Evolutionary conservation across 2,797 vertebrate genomes (phyloP).

Genomic region (Anisognathus igniventris): DNA sequence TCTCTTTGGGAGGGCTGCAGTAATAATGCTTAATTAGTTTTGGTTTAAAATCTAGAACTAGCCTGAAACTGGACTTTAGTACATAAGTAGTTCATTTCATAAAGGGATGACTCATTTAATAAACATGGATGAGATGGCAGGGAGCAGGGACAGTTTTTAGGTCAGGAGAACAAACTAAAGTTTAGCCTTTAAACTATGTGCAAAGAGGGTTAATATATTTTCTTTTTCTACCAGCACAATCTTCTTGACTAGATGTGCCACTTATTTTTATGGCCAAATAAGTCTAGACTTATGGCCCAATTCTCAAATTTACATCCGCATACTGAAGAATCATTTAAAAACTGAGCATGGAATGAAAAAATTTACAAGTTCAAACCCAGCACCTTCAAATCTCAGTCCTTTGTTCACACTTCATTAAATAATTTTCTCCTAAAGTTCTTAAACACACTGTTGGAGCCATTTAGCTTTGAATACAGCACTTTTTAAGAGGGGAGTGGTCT

Average conservation of each 20-base stretch:
- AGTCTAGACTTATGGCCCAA: background rate
- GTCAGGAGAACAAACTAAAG: background rate
- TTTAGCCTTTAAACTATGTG: background rate
- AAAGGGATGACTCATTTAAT: background rate
- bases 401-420: background rate
- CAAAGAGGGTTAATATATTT: background rate
- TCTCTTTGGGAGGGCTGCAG: background rate
- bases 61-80: background rate
- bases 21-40: background rate
- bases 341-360: background rate
- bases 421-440: background rate
- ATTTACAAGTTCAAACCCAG: background rate
- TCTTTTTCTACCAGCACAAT: background rate
- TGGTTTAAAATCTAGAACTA: background rate
- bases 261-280: background rate
- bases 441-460: accelerated
- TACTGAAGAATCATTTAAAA: background rate
- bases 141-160: background rate
- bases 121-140: background rate
- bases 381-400: background rate
- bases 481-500: background rate
- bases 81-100: background rate
- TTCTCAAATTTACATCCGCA: background rate
- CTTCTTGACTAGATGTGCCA: background rate
- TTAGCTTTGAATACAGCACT: background rate